A percentile compares a stretch with the other conserved stretches of the same genome.
These are phyloP conservation scores for Saguinus imperator DNA, from an alignment of 2,113 vertebrate species.

Conservation along the genomic window DNA sequence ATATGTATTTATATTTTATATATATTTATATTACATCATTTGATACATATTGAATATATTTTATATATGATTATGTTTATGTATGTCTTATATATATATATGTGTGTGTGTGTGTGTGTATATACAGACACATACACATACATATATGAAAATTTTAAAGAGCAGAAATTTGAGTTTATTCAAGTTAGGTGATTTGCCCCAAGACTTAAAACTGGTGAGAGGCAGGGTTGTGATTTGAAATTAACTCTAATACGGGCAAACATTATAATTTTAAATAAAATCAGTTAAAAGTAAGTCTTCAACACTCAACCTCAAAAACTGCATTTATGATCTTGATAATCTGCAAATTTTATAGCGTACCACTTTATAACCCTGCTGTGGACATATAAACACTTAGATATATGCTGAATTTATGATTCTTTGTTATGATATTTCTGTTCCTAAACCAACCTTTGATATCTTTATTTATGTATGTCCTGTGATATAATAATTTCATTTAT, in stretches of 20 bases:
- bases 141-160: background rate
- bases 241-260: background rate
- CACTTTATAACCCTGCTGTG: background rate
- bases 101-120: too few species aligned
- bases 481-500: background rate
- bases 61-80: too few species aligned
- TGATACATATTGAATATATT: too few species aligned
- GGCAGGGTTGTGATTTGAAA: background rate
- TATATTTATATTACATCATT: too few species aligned
- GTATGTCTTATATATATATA: too few species aligned
- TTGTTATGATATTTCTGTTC: background rate
- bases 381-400: background rate
- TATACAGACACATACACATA: too few species aligned
- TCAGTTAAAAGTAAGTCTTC: background rate
- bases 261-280: conserved; percentile 1
- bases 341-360: background rate
- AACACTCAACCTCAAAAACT: background rate
- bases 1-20: too few species aligned
- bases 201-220: background rate
- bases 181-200: background rate
- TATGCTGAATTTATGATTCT: background rate
- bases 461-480: background rate
- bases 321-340: background rate
- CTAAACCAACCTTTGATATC: background rate
- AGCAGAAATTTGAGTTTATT: too few species aligned